Evolutionary conservation across 2,797 vertebrate species (phyloP), one percentile per base, ranked within the genome.

Genomic region (Gallinago nigripennis): DNA sequence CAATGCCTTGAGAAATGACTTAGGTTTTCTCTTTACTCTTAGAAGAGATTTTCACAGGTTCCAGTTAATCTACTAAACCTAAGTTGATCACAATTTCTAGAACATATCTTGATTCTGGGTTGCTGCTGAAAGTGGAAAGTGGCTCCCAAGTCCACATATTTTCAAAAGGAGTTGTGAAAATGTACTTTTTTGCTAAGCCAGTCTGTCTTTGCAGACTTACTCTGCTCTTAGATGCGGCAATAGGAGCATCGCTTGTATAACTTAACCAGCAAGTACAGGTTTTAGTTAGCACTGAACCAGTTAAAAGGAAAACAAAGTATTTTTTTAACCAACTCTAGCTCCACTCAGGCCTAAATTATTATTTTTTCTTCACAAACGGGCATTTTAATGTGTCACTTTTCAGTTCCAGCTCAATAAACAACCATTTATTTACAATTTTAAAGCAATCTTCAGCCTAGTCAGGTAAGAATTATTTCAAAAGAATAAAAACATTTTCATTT

Each of bases 381-480:
- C 97, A 97, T 98, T 97, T 98, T 96, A 98, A 97, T 97, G 92
- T 98, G 98, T 98, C 97, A 98, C 95, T 60, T 96, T 97, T 98
- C 98, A 95, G 98, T 98, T 98, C 97, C 96, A 97, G 97, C 97
- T 98, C 97, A 97, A 97, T 98, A 98, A 98, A 93, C 98, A 98
- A 91, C 97, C 97, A 97, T 98, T 98, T 98, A 98, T 98, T 98
- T 98, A 98, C 97, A 97, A 97, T 98, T 97, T 98, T 97, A 97
- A 97, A 96, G 94, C 97, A 97, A 97, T 98, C 96, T 98, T 96
- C 94, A 96, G 97, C 93, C 96, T 92, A 96, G 97, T 97, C 98
- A 98, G 98, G 98, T 99, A 98, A 98, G 98, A 97, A 98, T 98
- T 98, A 98, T 98, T 97, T 98, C 97, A 97, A 97, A 98, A 97